Evolutionary conservation across 2,888 invertebrate species (phyloP), one percentile per base, ranked within the genome.

Genomic region (Parnassius mnemosyne): DNA sequence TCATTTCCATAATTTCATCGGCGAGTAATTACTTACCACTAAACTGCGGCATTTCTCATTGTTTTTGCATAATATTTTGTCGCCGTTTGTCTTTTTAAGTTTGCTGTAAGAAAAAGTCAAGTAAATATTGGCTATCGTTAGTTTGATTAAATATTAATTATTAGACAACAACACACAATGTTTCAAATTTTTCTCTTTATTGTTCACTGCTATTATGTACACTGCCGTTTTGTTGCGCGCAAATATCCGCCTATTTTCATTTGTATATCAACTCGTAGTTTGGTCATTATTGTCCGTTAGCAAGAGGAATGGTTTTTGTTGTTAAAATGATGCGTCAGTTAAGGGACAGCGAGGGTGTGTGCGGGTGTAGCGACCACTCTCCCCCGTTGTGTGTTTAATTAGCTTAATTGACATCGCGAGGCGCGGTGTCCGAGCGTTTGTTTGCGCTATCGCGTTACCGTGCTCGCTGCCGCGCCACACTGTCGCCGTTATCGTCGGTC

Each of bases 1-100:
- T 90, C 87, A 91, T 91, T 91, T 90, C 85, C 91, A 91, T 91
- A 91, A 89, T 90, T 88, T 89, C 89, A 89, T 89, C 84, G 84
- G 81, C 83, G 84, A 82, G 80, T 86, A 87, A 90, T 89, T 88
- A 88, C 87, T 87, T 85, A 85, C 84, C 80, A 87, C 88, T 87
- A 84, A 84, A 83, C 80, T 83, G 78, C 76, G 80, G 79, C 81
- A 79, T 83, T 84, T 80, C 83, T 80, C 83, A 80, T 86, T 83
- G 80, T 86, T 85, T 89, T 88, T 85, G 84, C 87, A 85, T 86
- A 88, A 85, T 86, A 88, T 88, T 89, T 87, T 84, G 83, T 78
- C 79, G 77, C 79, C 79, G 82, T 83, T 84, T 82, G 79, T 79
- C 78, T 79, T 80, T 80, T 80, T 78, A 83, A 85, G 79, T 81